phyloP scores from a whole-genome alignment of 2,888 invertebrate genomes.

The Cantharis rustica region DNA sequence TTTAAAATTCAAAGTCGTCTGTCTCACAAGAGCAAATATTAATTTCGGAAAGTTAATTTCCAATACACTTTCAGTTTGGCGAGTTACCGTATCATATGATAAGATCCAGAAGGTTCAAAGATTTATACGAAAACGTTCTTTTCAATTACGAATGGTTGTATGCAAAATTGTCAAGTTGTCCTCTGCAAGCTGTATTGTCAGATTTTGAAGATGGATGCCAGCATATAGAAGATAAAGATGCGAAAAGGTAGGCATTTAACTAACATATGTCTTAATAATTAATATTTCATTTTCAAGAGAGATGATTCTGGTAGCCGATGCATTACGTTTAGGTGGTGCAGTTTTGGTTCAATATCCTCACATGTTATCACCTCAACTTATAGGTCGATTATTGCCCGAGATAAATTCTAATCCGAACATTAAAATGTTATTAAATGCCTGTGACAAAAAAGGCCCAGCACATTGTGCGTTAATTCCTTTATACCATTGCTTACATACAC shows the following conservation, averaged over 20 bases:
- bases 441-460: slow-evolving; percentile 85
- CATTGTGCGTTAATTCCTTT: slow-evolving; percentile 91
- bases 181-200: slow-evolving; percentile 89
- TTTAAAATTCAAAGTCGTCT: no score
- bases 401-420: slow-evolving; percentile 82
- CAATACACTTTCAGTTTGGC: slow-evolving; percentile 69
- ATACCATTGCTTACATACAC: slow-evolving; percentile 96
- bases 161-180: slow-evolving; percentile 93
- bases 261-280: neutral
- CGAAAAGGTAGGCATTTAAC: slow-evolving; percentile 65
- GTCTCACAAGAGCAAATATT: no score
- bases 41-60: neutral
- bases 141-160: slow-evolving; percentile 99
- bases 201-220: slow-evolving; percentile 93
- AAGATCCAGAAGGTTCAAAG: slow-evolving; percentile 85
- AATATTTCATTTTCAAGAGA: slow-evolving; percentile 63
- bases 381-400: slow-evolving; percentile 91
- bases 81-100: slow-evolving; percentile 96
- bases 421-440: slow-evolving; percentile 85
- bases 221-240: slow-evolving; percentile 82
- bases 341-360: slow-evolving; percentile 90
- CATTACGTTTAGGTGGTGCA: slow-evolving; percentile 90
- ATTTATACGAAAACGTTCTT: slow-evolving; percentile 87
- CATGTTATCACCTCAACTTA: slow-evolving; percentile 94
- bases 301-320: slow-evolving; percentile 90